Evolutionary conservation across 2,888 invertebrate species (phyloP).

Genomic region (Coenonympha arcania): DNA sequence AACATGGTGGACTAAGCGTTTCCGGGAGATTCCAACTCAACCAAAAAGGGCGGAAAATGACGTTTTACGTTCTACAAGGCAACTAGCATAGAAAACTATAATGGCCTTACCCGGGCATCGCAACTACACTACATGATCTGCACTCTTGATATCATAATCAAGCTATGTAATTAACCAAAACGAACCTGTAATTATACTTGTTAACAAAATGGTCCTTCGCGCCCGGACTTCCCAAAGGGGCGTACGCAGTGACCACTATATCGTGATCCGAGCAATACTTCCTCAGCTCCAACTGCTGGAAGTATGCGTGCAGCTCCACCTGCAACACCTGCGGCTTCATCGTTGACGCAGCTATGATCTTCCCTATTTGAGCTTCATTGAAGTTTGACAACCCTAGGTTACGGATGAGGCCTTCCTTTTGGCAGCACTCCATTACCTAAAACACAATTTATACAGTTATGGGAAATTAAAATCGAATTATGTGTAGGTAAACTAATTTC

Average conservation of each 20-base stretch:
- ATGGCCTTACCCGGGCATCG: too few relatives aligned
- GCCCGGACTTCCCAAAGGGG: slow-evolving; percentile 82
- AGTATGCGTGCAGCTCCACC: slow-evolving; percentile 83
- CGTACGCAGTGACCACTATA: slow-evolving; percentile 80
- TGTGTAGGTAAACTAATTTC: too few relatives aligned
- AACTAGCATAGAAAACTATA: too few relatives aligned
- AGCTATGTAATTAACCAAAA: too few relatives aligned
- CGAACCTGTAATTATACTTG: slow-evolving; percentile 76
- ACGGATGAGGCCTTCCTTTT: slow-evolving; percentile 76
- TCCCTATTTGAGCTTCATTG: slow-evolving; percentile 78
- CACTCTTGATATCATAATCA: too few relatives aligned
- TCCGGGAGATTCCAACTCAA: too few relatives aligned
- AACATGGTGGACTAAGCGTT: too few relatives aligned
- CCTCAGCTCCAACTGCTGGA: slow-evolving; percentile 79
- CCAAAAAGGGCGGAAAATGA: too few relatives aligned
- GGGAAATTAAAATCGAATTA: too few relatives aligned
- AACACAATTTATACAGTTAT: too few relatives aligned
- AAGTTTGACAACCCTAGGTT: slow-evolving; percentile 89
- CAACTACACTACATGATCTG: too few relatives aligned
- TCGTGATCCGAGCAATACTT: slow-evolving; percentile 76
- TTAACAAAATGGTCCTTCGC: slow-evolving; percentile 76
- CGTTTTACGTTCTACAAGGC: too few relatives aligned
- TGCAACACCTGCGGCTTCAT: slow-evolving; percentile 83
- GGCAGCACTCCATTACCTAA: slow-evolving; percentile 81
- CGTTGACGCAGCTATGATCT: slow-evolving; percentile 73